These are phyloP conservation scores for Scrobipalpa atriplicella DNA, from an alignment of 2,888 invertebrate genomes.

Conservation along the genomic window DNA sequence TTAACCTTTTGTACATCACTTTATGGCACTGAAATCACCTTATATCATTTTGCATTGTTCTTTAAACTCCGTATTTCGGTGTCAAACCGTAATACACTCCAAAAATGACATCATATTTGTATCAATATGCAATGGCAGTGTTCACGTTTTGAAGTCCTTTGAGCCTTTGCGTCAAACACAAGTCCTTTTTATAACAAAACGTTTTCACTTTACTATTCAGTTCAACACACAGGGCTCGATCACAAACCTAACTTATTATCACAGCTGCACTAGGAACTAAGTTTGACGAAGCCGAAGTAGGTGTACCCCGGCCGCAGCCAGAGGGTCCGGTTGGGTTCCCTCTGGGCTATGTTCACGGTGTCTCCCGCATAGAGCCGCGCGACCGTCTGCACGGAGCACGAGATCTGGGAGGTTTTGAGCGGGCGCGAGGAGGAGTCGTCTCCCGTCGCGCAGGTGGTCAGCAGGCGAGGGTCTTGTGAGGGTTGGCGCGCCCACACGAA, in stretches of 20 bases:
- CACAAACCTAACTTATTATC: constrained; percentile 37
- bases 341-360: constrained; percentile 62
- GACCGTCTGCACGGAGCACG: constrained; percentile 67
- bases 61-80: not conserved
- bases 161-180: not conserved
- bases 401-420: constrained; percentile 62
- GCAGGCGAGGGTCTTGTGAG: constrained; percentile 46
- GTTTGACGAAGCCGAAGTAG: constrained; percentile 72
- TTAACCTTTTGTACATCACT: constrained; percentile 39
- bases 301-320: constrained; percentile 67
- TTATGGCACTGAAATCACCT: constrained; percentile 43
- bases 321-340: constrained; percentile 68
- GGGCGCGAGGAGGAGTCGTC: constrained; percentile 59
- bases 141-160: not conserved
- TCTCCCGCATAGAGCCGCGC: constrained; percentile 63
- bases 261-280: constrained; percentile 71
- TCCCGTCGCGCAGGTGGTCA: constrained; percentile 65
- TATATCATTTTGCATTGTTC: constrained; percentile 1
- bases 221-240: not conserved
- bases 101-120: constrained; percentile 4
- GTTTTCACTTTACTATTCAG: not conserved
- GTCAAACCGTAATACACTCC: not conserved
- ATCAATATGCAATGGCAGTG: constrained; percentile 4
- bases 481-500: constrained; percentile 62
- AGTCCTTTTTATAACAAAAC: not conserved